A percentile compares a stretch with the other conserved stretches of the same genome.
phyloP scores from a whole-genome alignment of 2,888 invertebrate genomes.

The Tetragnatha montana region DNA sequence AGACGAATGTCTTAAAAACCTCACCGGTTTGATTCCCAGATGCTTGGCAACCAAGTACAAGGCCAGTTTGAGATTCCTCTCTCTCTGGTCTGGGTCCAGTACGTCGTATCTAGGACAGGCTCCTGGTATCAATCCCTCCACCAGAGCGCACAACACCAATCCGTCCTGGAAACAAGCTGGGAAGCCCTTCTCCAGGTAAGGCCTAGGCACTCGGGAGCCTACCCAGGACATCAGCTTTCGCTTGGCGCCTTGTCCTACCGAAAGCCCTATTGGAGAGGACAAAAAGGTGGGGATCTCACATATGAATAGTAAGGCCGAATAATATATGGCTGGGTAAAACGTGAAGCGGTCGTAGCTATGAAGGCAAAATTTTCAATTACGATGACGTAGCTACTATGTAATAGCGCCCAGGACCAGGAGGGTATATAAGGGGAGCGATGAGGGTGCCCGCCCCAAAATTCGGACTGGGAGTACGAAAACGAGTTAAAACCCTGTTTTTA shows the following conservation, averaged over 20 bases:
- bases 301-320: too few relatives aligned
- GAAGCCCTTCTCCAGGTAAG: conserved; percentile 13
- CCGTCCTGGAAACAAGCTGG: conserved; percentile 75
- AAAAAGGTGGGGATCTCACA: too few relatives aligned
- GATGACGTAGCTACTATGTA: too few relatives aligned
- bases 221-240: conserved; percentile 33
- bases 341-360: too few relatives aligned
- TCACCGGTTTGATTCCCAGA: conserved; percentile 74
- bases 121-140: conserved; percentile 75
- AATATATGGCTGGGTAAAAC: too few relatives aligned
- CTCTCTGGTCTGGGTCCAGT: conserved; percentile 74
- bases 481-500: too few relatives aligned
- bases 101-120: conserved; percentile 75
- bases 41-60: conserved; percentile 74
- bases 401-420: too few relatives aligned
- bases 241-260: conserved; percentile 4
- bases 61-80: conserved; percentile 75
- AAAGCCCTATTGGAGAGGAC: conserved; percentile 10
- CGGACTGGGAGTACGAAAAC: too few relatives aligned
- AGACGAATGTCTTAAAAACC: neutral
- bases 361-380: too few relatives aligned
- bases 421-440: too few relatives aligned
- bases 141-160: conserved; percentile 75
- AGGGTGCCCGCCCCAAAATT: too few relatives aligned
- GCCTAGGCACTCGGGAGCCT: neutral